Conservation (phyloP, 2,888 invertebrate species). For the Drosophila cracens region DNA sequence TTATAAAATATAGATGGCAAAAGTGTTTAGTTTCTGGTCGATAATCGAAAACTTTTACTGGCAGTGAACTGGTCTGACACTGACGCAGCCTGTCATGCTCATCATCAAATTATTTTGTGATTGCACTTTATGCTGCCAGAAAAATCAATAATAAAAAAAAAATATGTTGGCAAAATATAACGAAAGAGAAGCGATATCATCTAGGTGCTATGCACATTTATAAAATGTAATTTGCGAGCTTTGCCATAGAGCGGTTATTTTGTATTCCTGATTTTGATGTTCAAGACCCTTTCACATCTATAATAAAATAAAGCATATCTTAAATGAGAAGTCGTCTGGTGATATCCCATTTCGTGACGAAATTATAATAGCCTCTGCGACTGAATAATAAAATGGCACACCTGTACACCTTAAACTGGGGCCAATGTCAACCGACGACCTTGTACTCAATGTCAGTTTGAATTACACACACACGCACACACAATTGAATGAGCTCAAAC, state of each 20-base stretch:
- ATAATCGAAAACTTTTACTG: conserved; percentile 21
- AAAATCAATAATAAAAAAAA: conserved; percentile 43
- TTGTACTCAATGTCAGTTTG: conserved; percentile 60
- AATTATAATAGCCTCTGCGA: background rate
- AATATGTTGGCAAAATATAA: background rate
- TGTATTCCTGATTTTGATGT: background rate
- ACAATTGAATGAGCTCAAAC: conserved; percentile 6
- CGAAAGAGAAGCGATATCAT: background rate
- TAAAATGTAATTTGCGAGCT: background rate
- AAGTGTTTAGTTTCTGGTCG: conserved; percentile 8
- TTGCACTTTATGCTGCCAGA: conserved; percentile 14
- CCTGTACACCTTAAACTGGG: conserved; percentile 38
- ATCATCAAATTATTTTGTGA: conserved; percentile 32
- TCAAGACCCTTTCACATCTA: background rate
- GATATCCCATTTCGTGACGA: background rate
- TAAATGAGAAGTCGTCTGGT: background rate
- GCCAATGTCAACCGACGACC: conserved; percentile 72
- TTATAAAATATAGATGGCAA: background rate
- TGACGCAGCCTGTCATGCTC: conserved; percentile 28
- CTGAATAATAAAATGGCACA: conserved; percentile 41
- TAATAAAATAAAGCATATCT: background rate
- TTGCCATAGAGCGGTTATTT: background rate
- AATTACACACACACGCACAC: conserved; percentile 1
- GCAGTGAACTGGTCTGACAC: conserved; percentile 12
- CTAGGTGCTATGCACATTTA: background rate